Conservation (phyloP, 2,888 invertebrate genomes). For the Diplazon laetatorius region DNA sequence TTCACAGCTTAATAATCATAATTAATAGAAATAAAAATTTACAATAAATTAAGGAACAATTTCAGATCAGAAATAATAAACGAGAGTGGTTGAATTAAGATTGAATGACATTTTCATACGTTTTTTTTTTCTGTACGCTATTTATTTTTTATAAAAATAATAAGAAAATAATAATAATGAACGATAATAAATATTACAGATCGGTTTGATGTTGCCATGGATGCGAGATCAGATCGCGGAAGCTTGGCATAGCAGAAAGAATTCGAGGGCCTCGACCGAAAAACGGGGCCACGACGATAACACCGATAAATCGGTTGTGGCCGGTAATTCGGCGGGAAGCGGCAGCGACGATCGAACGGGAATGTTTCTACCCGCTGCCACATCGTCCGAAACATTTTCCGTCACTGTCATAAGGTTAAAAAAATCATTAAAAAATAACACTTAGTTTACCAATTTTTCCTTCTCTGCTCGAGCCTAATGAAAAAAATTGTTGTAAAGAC, state of each 20-base stretch:
- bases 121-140: too few species aligned
- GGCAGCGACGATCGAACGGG: slow-evolving; percentile 69
- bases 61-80: too few species aligned
- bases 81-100: too few species aligned
- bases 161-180: too few species aligned
- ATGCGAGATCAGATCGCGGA: slow-evolving; percentile 77
- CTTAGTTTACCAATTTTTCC: too few species aligned
- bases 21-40: too few species aligned
- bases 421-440: neutral
- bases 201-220: slow-evolving; percentile 79
- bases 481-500: too few species aligned
- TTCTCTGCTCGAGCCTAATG: too few species aligned
- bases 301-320: slow-evolving; percentile 69
- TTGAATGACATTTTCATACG: too few species aligned
- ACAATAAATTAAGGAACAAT: too few species aligned
- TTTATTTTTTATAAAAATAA: too few species aligned
- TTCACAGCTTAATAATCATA: too few species aligned
- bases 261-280: slow-evolving; percentile 70
- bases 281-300: slow-evolving; percentile 40
- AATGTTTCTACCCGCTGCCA: slow-evolving; percentile 70
- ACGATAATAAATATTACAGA: slow-evolving; percentile 58
- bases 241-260: slow-evolving; percentile 78
- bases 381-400: slow-evolving; percentile 72
- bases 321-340: slow-evolving; percentile 71
- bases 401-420: slow-evolving; percentile 78